Evolutionary conservation across 37 sponge, comb jelly and placozoan genomes (phyloP).

Genomic region (Geodia barretti): DNA sequence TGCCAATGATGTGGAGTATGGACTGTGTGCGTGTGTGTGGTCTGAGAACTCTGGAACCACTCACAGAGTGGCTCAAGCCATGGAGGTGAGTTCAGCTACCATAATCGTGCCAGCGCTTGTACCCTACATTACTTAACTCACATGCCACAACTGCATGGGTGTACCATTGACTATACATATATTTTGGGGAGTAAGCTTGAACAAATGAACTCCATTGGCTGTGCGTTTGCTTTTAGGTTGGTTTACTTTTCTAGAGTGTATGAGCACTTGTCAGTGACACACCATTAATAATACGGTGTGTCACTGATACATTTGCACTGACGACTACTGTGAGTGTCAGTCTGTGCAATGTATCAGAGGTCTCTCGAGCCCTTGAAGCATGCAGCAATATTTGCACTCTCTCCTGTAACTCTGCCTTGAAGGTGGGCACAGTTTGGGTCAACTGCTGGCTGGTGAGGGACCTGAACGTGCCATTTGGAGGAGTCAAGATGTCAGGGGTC

Average conservation of each 20-base stretch:
- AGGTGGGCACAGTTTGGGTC: conserved; percentile 95
- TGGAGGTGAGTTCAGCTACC: conserved; percentile 48
- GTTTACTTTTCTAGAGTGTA: too few species aligned
- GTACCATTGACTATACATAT: too few species aligned
- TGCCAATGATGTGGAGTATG: conserved; percentile 82
- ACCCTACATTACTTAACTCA: too few species aligned
- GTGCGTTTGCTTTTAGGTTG: too few species aligned
- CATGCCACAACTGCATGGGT: too few species aligned
- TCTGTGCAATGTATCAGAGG: neutral
- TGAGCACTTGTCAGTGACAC: neutral
- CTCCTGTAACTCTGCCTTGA: too few species aligned
- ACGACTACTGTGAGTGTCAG: neutral
- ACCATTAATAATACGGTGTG: neutral
- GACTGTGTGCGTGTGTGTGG: conserved; percentile 89
- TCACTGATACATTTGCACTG: neutral
- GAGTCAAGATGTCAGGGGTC: conserved; percentile 84
- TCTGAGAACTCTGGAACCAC: conserved; percentile 67
- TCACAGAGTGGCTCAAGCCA: conserved; percentile 78
- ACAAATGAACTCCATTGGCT: too few species aligned
- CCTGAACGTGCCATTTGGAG: conserved; percentile 91
- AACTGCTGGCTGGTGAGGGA: conserved; percentile 92
- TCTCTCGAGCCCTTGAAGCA: neutral
- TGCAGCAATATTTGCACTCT: too few species aligned
- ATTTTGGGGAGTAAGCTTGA: too few species aligned
- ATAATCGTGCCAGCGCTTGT: too few species aligned